These are phyloP conservation scores for Galeruca laticollis DNA, from an alignment of 2,888 invertebrate genomes.

Conservation along the genomic window DNA sequence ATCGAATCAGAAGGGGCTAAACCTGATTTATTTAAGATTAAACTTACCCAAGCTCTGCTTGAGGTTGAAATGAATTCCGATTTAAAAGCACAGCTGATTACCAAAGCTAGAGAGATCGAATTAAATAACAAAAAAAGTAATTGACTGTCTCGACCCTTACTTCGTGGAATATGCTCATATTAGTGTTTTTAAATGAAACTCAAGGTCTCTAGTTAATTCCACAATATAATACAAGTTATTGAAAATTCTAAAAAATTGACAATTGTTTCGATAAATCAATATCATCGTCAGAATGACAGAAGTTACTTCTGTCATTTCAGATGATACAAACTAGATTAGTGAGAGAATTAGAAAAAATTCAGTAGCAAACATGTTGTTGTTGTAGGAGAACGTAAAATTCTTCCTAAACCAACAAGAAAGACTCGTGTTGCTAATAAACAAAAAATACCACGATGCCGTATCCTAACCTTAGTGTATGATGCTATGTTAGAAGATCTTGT, in stretches of 20 bases:
- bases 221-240: too few relatives aligned
- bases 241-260: too few relatives aligned
- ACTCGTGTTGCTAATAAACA: slow-evolving; percentile 84
- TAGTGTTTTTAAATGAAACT: too few relatives aligned
- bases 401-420: slow-evolving; percentile 97
- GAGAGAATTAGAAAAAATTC: slow-evolving; percentile 98
- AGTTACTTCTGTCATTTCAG: too few relatives aligned
- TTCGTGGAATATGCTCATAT: too few relatives aligned
- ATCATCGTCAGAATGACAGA: too few relatives aligned
- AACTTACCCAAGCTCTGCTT: slow-evolving; percentile 93
- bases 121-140: slow-evolving; percentile 93
- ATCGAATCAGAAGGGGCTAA: slow-evolving; percentile 90
- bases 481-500: slow-evolving; percentile 97
- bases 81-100: slow-evolving; percentile 94
- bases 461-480: slow-evolving; percentile 97
- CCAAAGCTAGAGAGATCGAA: slow-evolving; percentile 94
- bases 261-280: too few relatives aligned
- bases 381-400: slow-evolving; percentile 96
- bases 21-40: slow-evolving; percentile 92
- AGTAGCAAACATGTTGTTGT: slow-evolving; percentile 99
- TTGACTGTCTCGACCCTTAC: too few relatives aligned
- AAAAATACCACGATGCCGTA: slow-evolving; percentile 84
- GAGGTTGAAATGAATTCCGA: slow-evolving; percentile 98
- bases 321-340: slow-evolving; percentile 97
- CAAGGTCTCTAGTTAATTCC: too few relatives aligned